These are phyloP conservation scores for Pseudococcus longispinus DNA, from an alignment of 2,888 invertebrate species.

Conservation along the genomic window DNA sequence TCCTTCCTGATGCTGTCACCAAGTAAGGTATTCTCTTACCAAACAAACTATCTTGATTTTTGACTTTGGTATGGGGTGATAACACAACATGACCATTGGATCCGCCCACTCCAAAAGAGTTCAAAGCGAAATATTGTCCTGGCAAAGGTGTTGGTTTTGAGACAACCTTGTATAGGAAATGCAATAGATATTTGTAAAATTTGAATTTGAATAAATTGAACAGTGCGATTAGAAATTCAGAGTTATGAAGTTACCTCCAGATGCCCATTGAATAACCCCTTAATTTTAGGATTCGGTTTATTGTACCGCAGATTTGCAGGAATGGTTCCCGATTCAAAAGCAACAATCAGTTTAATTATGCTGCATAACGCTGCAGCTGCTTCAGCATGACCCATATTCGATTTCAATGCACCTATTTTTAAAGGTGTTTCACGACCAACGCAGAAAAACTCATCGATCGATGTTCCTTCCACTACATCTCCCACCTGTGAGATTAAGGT, in stretches of 20 bases:
- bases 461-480: slow-evolving; percentile 59
- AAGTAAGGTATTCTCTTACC: slow-evolving; percentile 76
- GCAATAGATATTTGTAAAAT: background rate
- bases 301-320: slow-evolving; percentile 61
- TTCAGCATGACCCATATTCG: slow-evolving; percentile 62
- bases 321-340: slow-evolving; percentile 60
- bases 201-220: background rate
- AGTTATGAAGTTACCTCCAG: slow-evolving; percentile 59
- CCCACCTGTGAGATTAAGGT: slow-evolving; percentile 52
- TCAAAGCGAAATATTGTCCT: slow-evolving; percentile 66
- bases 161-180: slow-evolving; percentile 59
- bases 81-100: background rate
- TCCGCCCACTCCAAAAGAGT: slow-evolving; percentile 51
- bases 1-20: slow-evolving; percentile 78
- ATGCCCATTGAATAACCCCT: slow-evolving; percentile 59
- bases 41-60: slow-evolving; percentile 67
- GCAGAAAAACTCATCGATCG: slow-evolving; percentile 57
- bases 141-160: slow-evolving; percentile 61
- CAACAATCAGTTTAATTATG: slow-evolving; percentile 64
- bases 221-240: background rate
- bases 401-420: slow-evolving; percentile 68
- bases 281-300: slow-evolving; percentile 59
- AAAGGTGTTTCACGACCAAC: slow-evolving; percentile 62
- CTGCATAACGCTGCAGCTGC: slow-evolving; percentile 64
- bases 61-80: slow-evolving; percentile 65